Conservation (phyloP, 2,888 invertebrate species). For the Vesta saturnalis region DNA sequence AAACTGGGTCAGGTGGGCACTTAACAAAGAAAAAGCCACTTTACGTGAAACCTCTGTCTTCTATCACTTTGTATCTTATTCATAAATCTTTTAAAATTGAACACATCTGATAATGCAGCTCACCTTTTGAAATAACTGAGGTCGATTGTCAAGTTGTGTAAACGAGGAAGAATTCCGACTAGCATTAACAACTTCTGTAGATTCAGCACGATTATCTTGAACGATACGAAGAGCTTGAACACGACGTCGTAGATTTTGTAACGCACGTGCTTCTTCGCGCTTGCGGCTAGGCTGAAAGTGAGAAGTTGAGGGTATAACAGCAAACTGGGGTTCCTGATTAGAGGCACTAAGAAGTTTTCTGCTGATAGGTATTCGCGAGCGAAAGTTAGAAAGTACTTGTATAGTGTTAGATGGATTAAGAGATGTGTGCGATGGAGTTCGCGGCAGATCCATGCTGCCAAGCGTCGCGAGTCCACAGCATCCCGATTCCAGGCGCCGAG, state of each 20-base stretch:
- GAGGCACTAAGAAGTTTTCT: conserved; percentile 53
- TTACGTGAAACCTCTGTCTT: too few relatives aligned
- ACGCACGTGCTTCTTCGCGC: conserved; percentile 75
- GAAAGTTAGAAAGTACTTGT: conserved; percentile 50
- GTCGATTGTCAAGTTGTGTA: conserved; percentile 73
- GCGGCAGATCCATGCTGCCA: conserved; percentile 58
- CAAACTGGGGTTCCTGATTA: conserved; percentile 57
- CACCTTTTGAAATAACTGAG: conserved; percentile 68
- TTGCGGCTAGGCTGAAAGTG: conserved; percentile 72
- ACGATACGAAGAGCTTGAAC: conserved; percentile 68
- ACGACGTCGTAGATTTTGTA: conserved; percentile 76
- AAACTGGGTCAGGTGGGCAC: neutral
- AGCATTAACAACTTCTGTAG: conserved; percentile 60
- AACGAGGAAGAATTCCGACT: conserved; percentile 57
- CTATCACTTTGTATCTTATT: neutral
- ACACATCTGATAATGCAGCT: neutral
- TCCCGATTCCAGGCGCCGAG: conserved; percentile 49
- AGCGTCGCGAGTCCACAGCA: conserved; percentile 50
- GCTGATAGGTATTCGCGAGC: conserved; percentile 52
- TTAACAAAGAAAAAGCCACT: neutral
- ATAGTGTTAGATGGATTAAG: conserved; percentile 53
- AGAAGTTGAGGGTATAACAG: conserved; percentile 57
- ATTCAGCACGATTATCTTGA: conserved; percentile 63
- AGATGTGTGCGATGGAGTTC: conserved; percentile 59
- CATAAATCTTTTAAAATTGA: neutral